A percentile compares a stretch with the other conserved stretches of the same genome.
Evolutionary conservation across 2,888 invertebrate species (phyloP).

Genomic region (Drosophila acutilabella): DNA sequence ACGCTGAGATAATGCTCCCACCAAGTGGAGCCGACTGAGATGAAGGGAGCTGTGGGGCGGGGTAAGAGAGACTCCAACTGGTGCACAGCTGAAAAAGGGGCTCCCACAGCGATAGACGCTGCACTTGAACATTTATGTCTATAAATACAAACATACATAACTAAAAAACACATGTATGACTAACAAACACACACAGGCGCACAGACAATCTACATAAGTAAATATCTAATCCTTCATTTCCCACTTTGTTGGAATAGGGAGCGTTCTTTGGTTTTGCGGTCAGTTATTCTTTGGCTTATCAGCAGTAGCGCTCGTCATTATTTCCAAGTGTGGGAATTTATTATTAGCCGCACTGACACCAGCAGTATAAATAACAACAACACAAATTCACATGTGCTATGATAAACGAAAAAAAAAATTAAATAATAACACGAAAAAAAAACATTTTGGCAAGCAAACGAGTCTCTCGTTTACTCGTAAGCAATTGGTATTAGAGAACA

Average conservation of each 20-base stretch:
- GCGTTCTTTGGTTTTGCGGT: constrained; percentile 14
- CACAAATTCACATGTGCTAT: constrained; percentile 33
- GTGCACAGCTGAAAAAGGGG: constrained; percentile 39
- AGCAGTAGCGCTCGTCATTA: constrained; percentile 1
- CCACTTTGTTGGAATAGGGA: too few species aligned
- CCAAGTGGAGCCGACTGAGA: constrained; percentile 14
- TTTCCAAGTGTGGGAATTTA: constrained; percentile 40
- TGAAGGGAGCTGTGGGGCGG: not conserved
- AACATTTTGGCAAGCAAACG: constrained; percentile 26
- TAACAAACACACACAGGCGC: not conserved
- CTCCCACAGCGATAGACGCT: constrained; percentile 60
- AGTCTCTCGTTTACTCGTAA: not conserved
- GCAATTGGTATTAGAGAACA: constrained; percentile 1
- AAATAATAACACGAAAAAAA: constrained; percentile 19
- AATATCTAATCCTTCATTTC: not conserved
- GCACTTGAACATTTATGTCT: constrained; percentile 56
- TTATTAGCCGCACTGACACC: constrained; percentile 29
- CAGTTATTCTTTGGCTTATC: constrained; percentile 29
- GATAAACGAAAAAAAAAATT: constrained; percentile 6
- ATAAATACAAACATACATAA: constrained; percentile 40
- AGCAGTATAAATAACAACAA: constrained; percentile 14
- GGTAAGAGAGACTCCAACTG: constrained; percentile 42
- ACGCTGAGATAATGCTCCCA: constrained; percentile 55
- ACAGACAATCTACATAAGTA: not conserved
- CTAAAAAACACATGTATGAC: constrained; percentile 14